Base-by-base conservation (phyloP, 1,140 invertebrate species). In the Cryptotermes secundus region DNA sequence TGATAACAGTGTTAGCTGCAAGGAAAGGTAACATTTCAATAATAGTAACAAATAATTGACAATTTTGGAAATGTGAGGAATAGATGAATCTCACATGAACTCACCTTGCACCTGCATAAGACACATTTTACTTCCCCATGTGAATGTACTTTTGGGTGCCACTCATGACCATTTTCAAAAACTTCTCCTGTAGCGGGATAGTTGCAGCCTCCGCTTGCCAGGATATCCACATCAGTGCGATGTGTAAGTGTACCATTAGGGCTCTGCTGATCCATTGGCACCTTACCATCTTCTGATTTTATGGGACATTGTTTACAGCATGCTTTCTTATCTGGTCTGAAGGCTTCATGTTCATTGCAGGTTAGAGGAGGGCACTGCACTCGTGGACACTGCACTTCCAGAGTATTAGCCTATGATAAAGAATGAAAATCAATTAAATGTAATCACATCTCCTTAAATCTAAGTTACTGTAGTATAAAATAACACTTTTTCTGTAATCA, bases 71-170 rank as follows among this genome's bases (percentile, higher is more conserved):
- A 12, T 38, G 38, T 6, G 38, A 38, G 12, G 12, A 38, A 38
- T 38, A 38, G 12, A 12, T 12, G 38, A 12, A 38, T 42, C 2
- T 49, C 34, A 82, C 3, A 16, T 36, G 36, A 83, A 89, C 91
- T 92, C 90, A 97, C 96, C 92, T 97, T 96, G 92, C 96, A 97
- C 86, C 94, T 92, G 89, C 96, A 97, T 85, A 94, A 95, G 87
- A 97, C 94, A 88, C 96, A 97, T 88, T 96, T 95, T 88, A 96
- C 94, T 87, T 95, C 95, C 22, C 96, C 96, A 16, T 89, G 89
- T 19, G 94, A 95, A 87, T 94, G 94, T 83, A 97, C 92, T 16
- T 93, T 92, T 1, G 96, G 96, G 91, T 97, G 96, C 92, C 96
- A 97, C 88, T 96, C 95, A 86, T 94, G 93, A 19, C 96, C 96